A percentile compares a stretch with the other conserved stretches of the same genome.
These are phyloP conservation scores for Apamea crenata DNA, from an alignment of 2,888 invertebrate genomes.

Conservation along the genomic window DNA sequence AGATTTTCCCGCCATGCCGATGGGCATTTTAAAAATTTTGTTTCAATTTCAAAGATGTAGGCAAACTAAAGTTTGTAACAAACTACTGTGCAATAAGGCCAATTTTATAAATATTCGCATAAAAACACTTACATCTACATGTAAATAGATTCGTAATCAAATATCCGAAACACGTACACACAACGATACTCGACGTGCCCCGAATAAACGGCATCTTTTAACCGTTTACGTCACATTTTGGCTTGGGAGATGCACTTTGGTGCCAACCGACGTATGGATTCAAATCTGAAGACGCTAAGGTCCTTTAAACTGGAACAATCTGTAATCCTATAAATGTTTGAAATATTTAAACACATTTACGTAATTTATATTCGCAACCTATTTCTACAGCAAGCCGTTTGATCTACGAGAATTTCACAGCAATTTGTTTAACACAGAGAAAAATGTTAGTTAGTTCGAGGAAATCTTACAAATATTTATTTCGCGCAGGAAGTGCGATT, in stretches of 20 bases:
- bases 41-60: neutral
- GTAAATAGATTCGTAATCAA: slow-evolving; percentile 68
- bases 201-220: slow-evolving; percentile 76
- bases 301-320: slow-evolving; percentile 72
- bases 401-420: slow-evolving; percentile 51
- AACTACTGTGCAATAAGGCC: slow-evolving; percentile 14
- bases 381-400: slow-evolving; percentile 53
- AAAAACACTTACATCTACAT: slow-evolving; percentile 63
- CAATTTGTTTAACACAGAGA: slow-evolving; percentile 42
- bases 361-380: slow-evolving; percentile 48
- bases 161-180: slow-evolving; percentile 72
- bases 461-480: slow-evolving; percentile 48
- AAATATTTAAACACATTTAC: slow-evolving; percentile 30
- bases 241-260: slow-evolving; percentile 77
- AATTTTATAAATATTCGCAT: slow-evolving; percentile 48
- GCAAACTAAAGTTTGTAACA: slow-evolving; percentile 17
- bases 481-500: slow-evolving; percentile 93
- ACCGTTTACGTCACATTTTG: slow-evolving; percentile 83
- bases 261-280: slow-evolving; percentile 77
- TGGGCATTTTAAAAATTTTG: neutral
- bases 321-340: slow-evolving; percentile 47
- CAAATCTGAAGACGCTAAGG: slow-evolving; percentile 68
- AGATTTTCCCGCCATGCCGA: neutral
- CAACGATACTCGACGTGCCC: slow-evolving; percentile 76
- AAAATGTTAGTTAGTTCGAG: slow-evolving; percentile 35